phyloP scores from a whole-genome alignment of 2,113 vertebrate species.

The Coptodon bakossiorum region DNA sequence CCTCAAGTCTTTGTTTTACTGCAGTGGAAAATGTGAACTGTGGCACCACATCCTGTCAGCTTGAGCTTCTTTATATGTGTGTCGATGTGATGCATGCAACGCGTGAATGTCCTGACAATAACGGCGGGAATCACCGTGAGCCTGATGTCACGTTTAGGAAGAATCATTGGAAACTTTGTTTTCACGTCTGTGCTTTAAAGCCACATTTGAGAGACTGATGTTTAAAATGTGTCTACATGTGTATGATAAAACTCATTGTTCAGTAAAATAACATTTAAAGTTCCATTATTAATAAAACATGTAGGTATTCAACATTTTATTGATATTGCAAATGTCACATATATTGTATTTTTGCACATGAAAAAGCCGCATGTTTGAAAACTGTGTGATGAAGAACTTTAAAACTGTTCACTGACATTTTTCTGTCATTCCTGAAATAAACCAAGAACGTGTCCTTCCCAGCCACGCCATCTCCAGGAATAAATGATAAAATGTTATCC shows the following conservation, averaged over 20 bases:
- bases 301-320: neutral
- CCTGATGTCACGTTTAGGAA: accelerated
- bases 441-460: accelerated
- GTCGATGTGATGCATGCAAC: neutral
- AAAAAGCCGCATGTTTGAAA: neutral
- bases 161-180: neutral
- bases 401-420: neutral
- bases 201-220: accelerated
- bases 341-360: neutral
- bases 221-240: neutral
- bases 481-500: accelerated
- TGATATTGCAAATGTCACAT: accelerated
- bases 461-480: accelerated
- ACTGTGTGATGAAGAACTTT: neutral
- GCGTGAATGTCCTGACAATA: accelerated
- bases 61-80: neutral
- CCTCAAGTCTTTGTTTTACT: neutral
- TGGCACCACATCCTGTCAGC: neutral
- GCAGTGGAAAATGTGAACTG: slow-evolving; percentile 25
- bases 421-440: neutral
- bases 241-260: accelerated
- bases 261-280: neutral
- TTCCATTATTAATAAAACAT: neutral
- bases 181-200: neutral
- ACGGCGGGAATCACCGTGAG: accelerated